Evolutionary conservation across 2,797 vertebrate species (phyloP), one percentile per base, ranked within the genome.

Genomic region (Kryptopterus vitreolus): DNA sequence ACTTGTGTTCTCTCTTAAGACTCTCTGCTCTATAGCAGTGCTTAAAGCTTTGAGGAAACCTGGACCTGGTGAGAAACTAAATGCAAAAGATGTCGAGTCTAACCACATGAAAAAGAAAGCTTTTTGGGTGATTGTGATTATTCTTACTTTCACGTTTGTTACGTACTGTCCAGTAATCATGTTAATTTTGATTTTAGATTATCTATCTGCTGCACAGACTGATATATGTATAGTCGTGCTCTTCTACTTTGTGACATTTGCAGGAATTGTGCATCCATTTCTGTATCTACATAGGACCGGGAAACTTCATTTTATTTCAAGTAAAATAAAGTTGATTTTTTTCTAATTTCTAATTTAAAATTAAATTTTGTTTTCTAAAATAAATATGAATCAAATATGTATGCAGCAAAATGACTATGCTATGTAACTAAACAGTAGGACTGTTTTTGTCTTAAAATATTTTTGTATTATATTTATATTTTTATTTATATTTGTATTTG

Each of bases 41-140:
- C 69, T 85, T n/a, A 80, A 31, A 66, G 79, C 58, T 70, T 83
- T 86, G 58, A 86, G 77, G 55, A 73, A 53, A 26, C 80, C 79
- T 11, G 58, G 72, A 33, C 80, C 73, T 12, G 31, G 38, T 43
- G 38, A 43, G 38, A 43, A 43, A 43, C 10, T 43, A 43, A 43
- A 10, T 43, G 38, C 38, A 31, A 77, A 24, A 81, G 22, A 69
- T 12, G 35, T 26, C 4, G 82, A 78, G 55, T 58, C 72, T 52
- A 85, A 79, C n/a, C 33, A 20, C 20, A 69, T 63, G 50, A 85
- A 82, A 65, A 85, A 38, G 71, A 84, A 38, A 57, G 85, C 81
- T 0, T 85, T 85, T 31, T 2, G 76, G 59, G 18, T 83, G n/a
- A 85, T 86, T 65, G 4, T 85, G 0, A 46, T 86, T 4, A 50